These are phyloP conservation scores for Dolichallabes microphthalmus DNA, from an alignment of 2,113 vertebrate species.

Conservation along the genomic window DNA sequence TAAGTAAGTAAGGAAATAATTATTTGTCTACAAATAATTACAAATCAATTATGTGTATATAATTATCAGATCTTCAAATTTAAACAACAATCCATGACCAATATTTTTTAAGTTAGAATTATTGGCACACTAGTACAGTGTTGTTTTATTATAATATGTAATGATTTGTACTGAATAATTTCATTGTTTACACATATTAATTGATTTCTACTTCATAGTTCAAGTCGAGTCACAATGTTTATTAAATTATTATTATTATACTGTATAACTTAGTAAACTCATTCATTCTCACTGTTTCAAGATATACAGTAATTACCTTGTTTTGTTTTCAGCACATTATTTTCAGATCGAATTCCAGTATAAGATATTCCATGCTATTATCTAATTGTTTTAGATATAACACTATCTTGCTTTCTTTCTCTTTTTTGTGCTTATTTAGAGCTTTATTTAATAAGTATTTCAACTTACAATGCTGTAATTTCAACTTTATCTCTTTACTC, in stretches of 20 bases:
- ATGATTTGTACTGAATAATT: background rate
- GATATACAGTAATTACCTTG: too few species aligned
- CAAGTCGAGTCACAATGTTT: too few species aligned
- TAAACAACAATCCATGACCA: too few species aligned
- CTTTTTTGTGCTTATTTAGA: too few species aligned
- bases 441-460: background rate
- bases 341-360: too few species aligned
- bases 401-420: background rate
- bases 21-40: too few species aligned
- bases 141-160: background rate
- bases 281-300: background rate
- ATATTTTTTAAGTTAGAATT: background rate
- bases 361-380: background rate
- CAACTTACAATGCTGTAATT: background rate
- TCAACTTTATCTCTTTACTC: background rate
- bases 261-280: background rate
- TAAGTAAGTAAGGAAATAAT: background rate
- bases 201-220: background rate
- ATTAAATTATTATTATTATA: background rate
- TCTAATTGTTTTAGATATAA: background rate
- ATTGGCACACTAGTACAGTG: background rate
- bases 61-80: too few species aligned
- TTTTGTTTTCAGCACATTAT: too few species aligned
- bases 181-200: background rate
- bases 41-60: too few species aligned